A percentile compares a stretch with the other conserved stretches of the same genome.
Evolutionary conservation across 2,888 invertebrate species (phyloP).

Genomic region (Pseudolycoriella hygida): DNA sequence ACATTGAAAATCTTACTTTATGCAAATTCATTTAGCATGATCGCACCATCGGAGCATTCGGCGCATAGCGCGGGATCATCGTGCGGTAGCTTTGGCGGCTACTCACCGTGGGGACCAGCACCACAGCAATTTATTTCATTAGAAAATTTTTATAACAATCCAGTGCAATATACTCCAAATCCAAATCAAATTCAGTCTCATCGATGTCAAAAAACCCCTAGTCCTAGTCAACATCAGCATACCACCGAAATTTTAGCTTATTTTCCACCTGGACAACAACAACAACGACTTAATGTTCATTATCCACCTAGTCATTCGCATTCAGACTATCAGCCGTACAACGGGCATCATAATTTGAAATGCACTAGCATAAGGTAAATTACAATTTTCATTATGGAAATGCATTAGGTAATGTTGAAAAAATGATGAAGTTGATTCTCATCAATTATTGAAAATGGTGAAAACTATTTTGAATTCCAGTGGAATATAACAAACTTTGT

Average conservation of each 20-base stretch:
- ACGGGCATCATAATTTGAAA: constrained; percentile 16
- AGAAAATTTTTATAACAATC: constrained; percentile 25
- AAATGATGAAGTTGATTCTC: too few relatives aligned
- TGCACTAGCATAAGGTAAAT: constrained; percentile 23
- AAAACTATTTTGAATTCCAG: too few relatives aligned
- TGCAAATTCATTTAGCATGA: constrained; percentile 19
- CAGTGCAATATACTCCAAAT: constrained; percentile 10
- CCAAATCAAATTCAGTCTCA: constrained; percentile 11
- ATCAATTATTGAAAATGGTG: too few relatives aligned
- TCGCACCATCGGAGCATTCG: constrained; percentile 29
- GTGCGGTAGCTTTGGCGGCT: constrained; percentile 11
- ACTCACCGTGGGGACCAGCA: constrained; percentile 28
- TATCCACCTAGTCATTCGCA: constrained; percentile 27
- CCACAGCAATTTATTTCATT: constrained; percentile 18
- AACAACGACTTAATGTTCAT: constrained; percentile 25
- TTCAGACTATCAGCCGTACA: constrained; percentile 27
- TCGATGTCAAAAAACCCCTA: constrained; percentile 28
- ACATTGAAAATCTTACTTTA: background rate
- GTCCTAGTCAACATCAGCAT: constrained; percentile 21
- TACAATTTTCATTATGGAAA: background rate
- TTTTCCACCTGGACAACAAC: constrained; percentile 6
- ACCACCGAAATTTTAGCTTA: constrained; percentile 11
- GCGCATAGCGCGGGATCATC: constrained; percentile 24
- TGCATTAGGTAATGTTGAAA: too few relatives aligned
- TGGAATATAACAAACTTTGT: too few relatives aligned